phyloP scores from a whole-genome alignment of 2,888 invertebrate species.

The Polyommatus icarus region DNA sequence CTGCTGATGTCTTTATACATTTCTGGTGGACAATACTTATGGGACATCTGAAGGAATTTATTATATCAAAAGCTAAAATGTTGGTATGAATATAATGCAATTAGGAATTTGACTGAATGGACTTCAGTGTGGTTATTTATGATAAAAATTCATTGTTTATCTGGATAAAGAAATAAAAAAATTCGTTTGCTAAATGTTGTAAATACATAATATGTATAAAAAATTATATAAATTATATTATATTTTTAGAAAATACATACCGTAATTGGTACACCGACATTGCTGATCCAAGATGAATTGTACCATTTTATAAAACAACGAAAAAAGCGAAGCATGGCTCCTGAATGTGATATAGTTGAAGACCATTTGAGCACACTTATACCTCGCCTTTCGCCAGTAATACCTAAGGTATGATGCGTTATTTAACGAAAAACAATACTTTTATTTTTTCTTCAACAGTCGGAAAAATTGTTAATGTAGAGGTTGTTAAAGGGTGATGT shows the following conservation, averaged over 20 bases:
- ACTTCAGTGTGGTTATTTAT: too few relatives aligned
- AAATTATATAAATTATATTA: neutral
- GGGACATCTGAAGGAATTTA: too few relatives aligned
- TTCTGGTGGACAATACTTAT: too few relatives aligned
- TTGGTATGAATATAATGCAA: too few relatives aligned
- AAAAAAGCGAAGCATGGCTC: slow-evolving; percentile 49
- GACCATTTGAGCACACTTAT: slow-evolving; percentile 73
- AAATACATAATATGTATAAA: neutral
- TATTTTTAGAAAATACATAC: slow-evolving; percentile 83
- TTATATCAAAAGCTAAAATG: too few relatives aligned
- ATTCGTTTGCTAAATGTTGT: neutral
- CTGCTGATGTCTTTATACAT: too few relatives aligned
- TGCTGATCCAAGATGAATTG: slow-evolving; percentile 80
- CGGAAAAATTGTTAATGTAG: too few relatives aligned
- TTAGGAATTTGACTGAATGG: too few relatives aligned
- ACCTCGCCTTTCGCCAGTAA: slow-evolving; percentile 85
- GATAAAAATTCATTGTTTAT: too few relatives aligned
- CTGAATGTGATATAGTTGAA: slow-evolving; percentile 39
- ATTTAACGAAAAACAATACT: slow-evolving; percentile 21
- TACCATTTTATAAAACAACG: slow-evolving; percentile 73
- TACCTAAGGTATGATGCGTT: slow-evolving; percentile 84
- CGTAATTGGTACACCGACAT: slow-evolving; percentile 80
- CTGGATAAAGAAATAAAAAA: too few relatives aligned
- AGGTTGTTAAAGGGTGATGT: too few relatives aligned
- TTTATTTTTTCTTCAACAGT: neutral